These are phyloP conservation scores for Drosophila merina DNA, from an alignment of 2,888 invertebrate species.

Conservation along the genomic window DNA sequence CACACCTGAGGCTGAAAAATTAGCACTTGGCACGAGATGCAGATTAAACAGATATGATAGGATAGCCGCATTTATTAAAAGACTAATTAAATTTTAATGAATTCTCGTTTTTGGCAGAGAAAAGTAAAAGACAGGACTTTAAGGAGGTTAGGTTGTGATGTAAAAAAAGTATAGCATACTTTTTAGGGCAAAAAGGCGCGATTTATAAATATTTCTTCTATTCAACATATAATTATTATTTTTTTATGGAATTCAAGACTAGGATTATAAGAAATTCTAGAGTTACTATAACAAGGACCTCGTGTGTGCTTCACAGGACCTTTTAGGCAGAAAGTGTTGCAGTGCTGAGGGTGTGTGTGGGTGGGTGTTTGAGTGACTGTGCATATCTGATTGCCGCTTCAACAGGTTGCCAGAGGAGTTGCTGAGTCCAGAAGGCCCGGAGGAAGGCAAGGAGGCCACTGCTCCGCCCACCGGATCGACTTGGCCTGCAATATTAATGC, in stretches of 20 bases:
- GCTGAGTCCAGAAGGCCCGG: neutral
- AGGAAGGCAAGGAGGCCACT: neutral
- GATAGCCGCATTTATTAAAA: neutral
- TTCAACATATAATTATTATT: too few relatives aligned
- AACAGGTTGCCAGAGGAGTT: constrained; percentile 48
- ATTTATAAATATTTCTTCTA: too few relatives aligned
- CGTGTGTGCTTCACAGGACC: constrained; percentile 5
- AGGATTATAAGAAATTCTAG: neutral
- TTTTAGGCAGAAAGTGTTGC: constrained; percentile 9
- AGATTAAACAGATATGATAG: neutral
- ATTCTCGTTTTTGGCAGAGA: neutral
- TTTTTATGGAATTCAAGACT: too few relatives aligned
- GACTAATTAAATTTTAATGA: neutral
- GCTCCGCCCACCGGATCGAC: constrained; percentile 19
- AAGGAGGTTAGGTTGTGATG: neutral
- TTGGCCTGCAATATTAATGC: constrained; percentile 56
- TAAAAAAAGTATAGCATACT: neutral
- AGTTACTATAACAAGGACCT: neutral
- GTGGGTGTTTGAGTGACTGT: constrained; percentile 8
- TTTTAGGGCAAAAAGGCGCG: neutral
- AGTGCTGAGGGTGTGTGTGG: neutral
- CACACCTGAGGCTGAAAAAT: constrained; percentile 12
- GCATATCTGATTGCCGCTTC: constrained; percentile 45
- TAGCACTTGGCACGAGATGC: constrained; percentile 12
- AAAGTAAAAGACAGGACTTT: neutral